Conservation (phyloP, 2,797 vertebrate species). For the Saxicola maurus region DNA sequence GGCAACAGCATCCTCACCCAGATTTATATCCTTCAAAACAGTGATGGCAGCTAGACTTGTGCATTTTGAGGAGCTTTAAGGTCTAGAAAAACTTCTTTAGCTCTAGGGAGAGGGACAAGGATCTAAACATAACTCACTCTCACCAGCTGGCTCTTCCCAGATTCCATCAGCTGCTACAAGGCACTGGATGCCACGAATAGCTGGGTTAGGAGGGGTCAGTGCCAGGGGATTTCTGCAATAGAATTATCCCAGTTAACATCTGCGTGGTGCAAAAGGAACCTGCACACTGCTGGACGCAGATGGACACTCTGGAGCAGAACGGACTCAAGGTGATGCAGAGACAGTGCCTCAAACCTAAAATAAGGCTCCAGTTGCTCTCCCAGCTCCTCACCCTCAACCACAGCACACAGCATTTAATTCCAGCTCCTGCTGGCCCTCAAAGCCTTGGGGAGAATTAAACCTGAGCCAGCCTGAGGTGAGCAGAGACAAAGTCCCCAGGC, state of each 20-base stretch:
- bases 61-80: background rate
- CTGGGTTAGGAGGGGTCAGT: background rate
- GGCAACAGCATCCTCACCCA: background rate
- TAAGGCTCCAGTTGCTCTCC: background rate
- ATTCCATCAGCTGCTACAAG: background rate
- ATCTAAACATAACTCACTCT: background rate
- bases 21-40: background rate
- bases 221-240: background rate
- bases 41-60: background rate
- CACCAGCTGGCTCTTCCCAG: background rate
- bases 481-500: background rate
- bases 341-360: background rate
- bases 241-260: background rate
- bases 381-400: background rate
- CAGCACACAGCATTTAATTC: background rate
- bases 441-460: background rate
- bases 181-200: background rate
- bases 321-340: background rate
- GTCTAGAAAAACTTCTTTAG: background rate
- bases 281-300: rapidly evolving
- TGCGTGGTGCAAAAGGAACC: background rate
- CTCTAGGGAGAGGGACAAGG: background rate
- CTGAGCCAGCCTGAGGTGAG: background rate
- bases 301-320: background rate
- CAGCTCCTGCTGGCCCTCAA: rapidly evolving